Evolutionary conservation across 2,888 invertebrate genomes (phyloP).

Genomic region (Neoaliturus tenellus): DNA sequence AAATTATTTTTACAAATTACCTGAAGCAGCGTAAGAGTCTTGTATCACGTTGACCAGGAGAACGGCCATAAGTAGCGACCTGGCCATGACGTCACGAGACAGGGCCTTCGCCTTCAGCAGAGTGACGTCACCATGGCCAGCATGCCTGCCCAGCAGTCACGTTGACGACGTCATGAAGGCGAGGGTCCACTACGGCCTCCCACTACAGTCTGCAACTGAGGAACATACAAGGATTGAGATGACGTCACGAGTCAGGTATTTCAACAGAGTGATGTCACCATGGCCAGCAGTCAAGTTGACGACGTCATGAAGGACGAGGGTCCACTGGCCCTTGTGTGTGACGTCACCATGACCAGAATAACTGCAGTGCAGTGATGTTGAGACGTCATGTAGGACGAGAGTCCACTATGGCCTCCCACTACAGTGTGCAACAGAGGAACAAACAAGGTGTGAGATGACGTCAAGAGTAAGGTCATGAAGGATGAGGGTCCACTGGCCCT

Average conservation of each 20-base stretch:
- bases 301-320: background rate
- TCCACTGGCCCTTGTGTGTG: too few relatives aligned
- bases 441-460: too few relatives aligned
- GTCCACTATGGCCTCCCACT: too few relatives aligned
- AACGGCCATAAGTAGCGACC: background rate
- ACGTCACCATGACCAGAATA: too few relatives aligned
- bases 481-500: too few relatives aligned
- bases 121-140: conserved; percentile 32
- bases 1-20: background rate
- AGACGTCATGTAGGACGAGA: too few relatives aligned
- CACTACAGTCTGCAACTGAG: background rate
- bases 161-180: background rate
- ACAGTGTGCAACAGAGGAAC: too few relatives aligned
- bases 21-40: background rate
- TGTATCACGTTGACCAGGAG: conserved; percentile 6
- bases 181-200: background rate
- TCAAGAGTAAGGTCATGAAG: background rate
- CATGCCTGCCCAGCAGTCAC: background rate
- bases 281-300: conserved; percentile 13
- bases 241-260: conserved; percentile 17
- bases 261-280: conserved; percentile 26
- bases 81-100: conserved; percentile 44
- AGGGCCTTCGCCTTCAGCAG: conserved; percentile 10
- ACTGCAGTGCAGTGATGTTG: too few relatives aligned
- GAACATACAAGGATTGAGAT: too few relatives aligned